Percentiles rank a stretch among this genome's conserved stretches.
These are phyloP conservation scores for Lydus trimaculatus DNA, from an alignment of 2,888 invertebrate genomes.

Conservation along the genomic window DNA sequence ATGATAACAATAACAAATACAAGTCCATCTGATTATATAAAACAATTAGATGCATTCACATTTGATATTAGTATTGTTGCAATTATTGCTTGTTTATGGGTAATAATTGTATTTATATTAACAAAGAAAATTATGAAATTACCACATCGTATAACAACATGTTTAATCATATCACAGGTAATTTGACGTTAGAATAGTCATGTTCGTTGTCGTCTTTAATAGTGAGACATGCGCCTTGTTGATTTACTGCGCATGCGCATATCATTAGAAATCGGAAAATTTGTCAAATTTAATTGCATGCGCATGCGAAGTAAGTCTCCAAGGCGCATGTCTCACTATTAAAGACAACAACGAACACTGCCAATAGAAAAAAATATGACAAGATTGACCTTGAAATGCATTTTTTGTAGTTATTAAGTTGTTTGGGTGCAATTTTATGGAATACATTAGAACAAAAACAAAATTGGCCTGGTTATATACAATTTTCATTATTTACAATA, in stretches of 20 bases:
- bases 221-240: no score
- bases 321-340: no score
- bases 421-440: constrained; percentile 79
- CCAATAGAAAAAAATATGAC: no score
- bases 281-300: no score
- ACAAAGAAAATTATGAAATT: constrained; percentile 79
- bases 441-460: constrained; percentile 66
- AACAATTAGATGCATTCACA: constrained; percentile 79
- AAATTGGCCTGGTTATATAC: constrained; percentile 73
- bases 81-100: constrained; percentile 79
- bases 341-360: no score
- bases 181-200: no score
- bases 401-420: constrained; percentile 66
- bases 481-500: constrained; percentile 78
- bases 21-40: constrained; percentile 75
- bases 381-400: no score
- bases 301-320: no score
- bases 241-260: no score
- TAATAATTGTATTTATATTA: constrained; percentile 74
- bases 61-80: constrained; percentile 86
- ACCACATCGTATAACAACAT: constrained; percentile 84
- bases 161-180: constrained; percentile 83
- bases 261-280: no score
- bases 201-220: no score
- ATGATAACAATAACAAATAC: constrained; percentile 82